Percentiles rank a stretch among this genome's conserved stretches.
Conservation (phyloP, 2,113 vertebrate genomes). For the Tragelaphus scriptus region DNA sequence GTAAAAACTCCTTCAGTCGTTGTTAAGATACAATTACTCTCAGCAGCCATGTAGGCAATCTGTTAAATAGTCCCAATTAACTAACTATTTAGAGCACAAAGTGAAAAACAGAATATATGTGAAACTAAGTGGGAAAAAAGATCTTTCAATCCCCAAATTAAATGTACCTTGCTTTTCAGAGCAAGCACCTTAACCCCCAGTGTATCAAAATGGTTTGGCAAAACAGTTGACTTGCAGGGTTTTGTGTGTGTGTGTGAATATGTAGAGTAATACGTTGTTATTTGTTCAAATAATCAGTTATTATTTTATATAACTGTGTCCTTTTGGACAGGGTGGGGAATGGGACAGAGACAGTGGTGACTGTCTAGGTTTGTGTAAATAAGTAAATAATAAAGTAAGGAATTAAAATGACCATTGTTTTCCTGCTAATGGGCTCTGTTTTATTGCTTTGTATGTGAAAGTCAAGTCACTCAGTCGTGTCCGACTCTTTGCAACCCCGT, state of each 20-base stretch:
- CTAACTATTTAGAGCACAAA: slow-evolving; percentile 24
- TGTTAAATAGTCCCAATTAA: slow-evolving; percentile 38
- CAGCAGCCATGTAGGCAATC: slow-evolving; percentile 17
- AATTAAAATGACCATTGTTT: neutral
- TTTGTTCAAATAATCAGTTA: neutral
- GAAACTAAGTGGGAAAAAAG: neutral
- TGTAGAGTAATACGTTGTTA: neutral
- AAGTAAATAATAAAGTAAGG: neutral
- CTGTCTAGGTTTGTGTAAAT: neutral
- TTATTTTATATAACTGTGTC: neutral
- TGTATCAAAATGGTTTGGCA: neutral
- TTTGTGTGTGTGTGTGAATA: neutral
- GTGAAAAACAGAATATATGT: neutral
- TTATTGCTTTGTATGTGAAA: neutral
- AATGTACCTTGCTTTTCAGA: slow-evolving; percentile 14
- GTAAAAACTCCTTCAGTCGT: neutral
- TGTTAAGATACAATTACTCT: neutral
- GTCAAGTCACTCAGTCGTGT: too few relatives aligned
- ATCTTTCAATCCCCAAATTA: neutral
- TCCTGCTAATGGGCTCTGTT: neutral
- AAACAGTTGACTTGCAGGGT: neutral
- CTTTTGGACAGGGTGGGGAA: neutral
- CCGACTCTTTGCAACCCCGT: too few relatives aligned
- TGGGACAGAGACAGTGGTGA: neutral
- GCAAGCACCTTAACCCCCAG: neutral